Conservation (phyloP, 2,797 vertebrate species). For the Threskiornis aethiopicus region DNA sequence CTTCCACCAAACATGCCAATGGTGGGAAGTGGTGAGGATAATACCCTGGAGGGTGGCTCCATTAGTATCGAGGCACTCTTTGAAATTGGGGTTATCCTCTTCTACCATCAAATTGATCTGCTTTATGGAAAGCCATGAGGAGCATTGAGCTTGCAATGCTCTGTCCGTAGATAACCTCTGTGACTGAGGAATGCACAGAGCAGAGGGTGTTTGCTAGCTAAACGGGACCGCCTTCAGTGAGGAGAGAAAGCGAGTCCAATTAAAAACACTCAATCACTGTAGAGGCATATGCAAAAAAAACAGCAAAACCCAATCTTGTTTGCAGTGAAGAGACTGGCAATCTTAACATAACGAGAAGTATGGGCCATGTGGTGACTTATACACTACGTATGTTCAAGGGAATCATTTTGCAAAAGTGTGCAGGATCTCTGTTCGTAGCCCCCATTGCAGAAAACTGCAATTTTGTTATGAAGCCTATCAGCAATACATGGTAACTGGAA, state of each 20-base stretch:
- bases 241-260: not conserved
- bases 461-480: not conserved
- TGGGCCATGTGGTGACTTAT: not conserved
- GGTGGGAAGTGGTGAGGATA: not conserved
- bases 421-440: not conserved
- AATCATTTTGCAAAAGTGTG: not conserved
- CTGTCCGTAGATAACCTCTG: not conserved
- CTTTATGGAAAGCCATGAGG: not conserved
- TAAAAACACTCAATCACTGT: not conserved
- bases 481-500: not conserved
- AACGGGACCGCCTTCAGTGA: not conserved
- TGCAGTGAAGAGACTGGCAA: not conserved
- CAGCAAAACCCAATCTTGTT: not conserved
- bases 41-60: not conserved
- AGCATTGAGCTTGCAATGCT: not conserved
- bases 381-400: accelerated
- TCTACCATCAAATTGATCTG: not conserved
- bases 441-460: not conserved
- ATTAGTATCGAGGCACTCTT: not conserved
- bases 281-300: not conserved
- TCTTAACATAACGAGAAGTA: not conserved
- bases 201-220: not conserved
- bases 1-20: not conserved
- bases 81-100: not conserved
- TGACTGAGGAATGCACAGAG: not conserved